Evolutionary conservation across 2,797 vertebrate genomes (phyloP).

Genomic region (Periparus ater): DNA sequence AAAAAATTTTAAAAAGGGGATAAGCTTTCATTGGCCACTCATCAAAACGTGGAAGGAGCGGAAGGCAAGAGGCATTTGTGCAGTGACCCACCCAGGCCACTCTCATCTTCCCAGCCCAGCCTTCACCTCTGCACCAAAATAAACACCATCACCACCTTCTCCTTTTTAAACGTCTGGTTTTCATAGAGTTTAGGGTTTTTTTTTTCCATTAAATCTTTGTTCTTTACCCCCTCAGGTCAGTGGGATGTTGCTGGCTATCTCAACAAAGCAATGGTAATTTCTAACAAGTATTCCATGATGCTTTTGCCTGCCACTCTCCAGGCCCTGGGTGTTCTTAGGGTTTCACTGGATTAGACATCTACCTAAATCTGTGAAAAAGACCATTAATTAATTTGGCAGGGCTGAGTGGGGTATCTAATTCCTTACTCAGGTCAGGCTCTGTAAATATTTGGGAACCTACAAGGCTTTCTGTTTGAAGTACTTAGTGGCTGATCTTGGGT

Average conservation of each 20-base stretch:
- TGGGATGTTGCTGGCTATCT: conserved; percentile 4
- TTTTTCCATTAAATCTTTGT: background rate
- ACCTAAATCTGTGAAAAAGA: conserved; percentile 31
- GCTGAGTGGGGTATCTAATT: conserved; percentile 53
- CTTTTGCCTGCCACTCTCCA: background rate
- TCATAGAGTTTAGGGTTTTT: background rate
- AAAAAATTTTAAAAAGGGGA: conserved; percentile 61
- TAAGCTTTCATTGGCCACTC: conserved; percentile 80
- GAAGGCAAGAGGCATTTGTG: conserved; percentile 55
- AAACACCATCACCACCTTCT: conserved; percentile 41
- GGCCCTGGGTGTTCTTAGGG: background rate
- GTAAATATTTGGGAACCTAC: conserved; percentile 78
- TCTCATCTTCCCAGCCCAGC: conserved; percentile 64
- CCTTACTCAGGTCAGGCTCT: conserved; percentile 59
- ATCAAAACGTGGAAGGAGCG: conserved; percentile 66
- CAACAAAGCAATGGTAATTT: background rate
- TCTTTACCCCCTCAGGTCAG: background rate
- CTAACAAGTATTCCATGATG: background rate
- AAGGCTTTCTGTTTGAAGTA: conserved; percentile 74
- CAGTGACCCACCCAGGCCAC: conserved; percentile 63
- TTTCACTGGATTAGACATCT: background rate
- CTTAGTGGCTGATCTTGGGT: conserved; percentile 71
- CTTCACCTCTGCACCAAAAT: conserved; percentile 73
- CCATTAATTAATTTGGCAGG: conserved; percentile 41
- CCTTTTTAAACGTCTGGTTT: background rate